Evolutionary conservation across 2,888 invertebrate genomes (phyloP), one percentile per base, ranked within the genome.

Genomic region (Troides aeacus): DNA sequence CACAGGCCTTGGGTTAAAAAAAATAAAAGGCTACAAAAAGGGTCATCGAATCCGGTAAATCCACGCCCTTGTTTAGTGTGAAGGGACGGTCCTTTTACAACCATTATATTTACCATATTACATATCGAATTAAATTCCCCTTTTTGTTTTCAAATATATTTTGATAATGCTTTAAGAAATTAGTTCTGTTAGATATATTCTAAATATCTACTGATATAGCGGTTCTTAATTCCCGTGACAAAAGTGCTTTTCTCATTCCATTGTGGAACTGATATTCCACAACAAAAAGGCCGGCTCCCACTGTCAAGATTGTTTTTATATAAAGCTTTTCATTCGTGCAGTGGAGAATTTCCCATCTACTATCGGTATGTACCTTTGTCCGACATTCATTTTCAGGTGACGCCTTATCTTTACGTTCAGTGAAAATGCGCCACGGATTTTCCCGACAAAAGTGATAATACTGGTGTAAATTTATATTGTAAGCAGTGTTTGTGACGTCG

Each of bases 321-420:
- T 21, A 30, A 64, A 64, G 60, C 61, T 60, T 61, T 70, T 58
- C 56, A 53, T 68, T 68, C 46, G 58, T 42, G 62, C 50, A 62
- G 23, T 30, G 66, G 36, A 66, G 58, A 66, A 69, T 71, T 62
- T 50, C 64, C 53, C 65, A 53, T 69, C 53, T 57, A 57, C 61
- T 53, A 62, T 71, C 42, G 68, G 69, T 64, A 69, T 65, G 64
- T 69, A 62, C 69, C 71, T 71, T 72, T 66, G 68, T 68, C n/a
- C 69, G 50, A 69, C 65, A 56, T 71, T 71, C 69, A 71, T 67
- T 61, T 66, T 61, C 68, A 68, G 71, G 62, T 62, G 65, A 67
- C 66, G 71, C 71, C 68, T 73, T 74, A 75, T 77, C 72, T 67
- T 24, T 21, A 61, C 69, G 70, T 72, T 12, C 46, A 12, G 62